These are phyloP conservation scores for Salmo trutta DNA, from an alignment of 2,797 vertebrate genomes.

Conservation along the genomic window DNA sequence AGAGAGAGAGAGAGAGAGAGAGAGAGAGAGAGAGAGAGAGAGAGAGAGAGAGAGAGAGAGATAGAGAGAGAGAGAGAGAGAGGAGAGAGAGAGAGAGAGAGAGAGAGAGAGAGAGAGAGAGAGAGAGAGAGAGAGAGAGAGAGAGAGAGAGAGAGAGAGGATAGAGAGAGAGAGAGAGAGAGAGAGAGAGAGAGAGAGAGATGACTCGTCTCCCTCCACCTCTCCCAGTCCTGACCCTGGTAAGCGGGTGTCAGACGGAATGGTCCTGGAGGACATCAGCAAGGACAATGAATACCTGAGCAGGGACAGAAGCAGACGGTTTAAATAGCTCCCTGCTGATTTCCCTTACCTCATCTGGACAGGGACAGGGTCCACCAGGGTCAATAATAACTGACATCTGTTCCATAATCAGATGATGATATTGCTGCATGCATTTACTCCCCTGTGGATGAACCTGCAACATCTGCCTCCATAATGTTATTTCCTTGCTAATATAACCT, in stretches of 20 bases:
- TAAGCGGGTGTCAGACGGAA: background rate
- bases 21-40: too few relatives aligned
- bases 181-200: background rate
- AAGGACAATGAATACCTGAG: background rate
- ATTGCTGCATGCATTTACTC: background rate
- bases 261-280: background rate
- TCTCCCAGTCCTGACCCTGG: background rate
- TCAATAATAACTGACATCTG: background rate
- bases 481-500: slow-evolving; percentile 36
- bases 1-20: too few relatives aligned
- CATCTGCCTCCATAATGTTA: slow-evolving; percentile 1
- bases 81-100: too few relatives aligned
- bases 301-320: background rate
- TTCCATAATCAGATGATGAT: background rate
- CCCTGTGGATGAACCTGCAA: background rate
- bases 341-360: background rate
- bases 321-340: background rate
- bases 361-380: background rate
- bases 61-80: too few relatives aligned
- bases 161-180: background rate
- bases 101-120: too few relatives aligned
- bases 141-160: too few relatives aligned
- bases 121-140: too few relatives aligned
- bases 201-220: background rate
- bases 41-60: too few relatives aligned